These are phyloP conservation scores for Eristalis intricaria DNA, from an alignment of 2,888 invertebrate species.

Conservation along the genomic window DNA sequence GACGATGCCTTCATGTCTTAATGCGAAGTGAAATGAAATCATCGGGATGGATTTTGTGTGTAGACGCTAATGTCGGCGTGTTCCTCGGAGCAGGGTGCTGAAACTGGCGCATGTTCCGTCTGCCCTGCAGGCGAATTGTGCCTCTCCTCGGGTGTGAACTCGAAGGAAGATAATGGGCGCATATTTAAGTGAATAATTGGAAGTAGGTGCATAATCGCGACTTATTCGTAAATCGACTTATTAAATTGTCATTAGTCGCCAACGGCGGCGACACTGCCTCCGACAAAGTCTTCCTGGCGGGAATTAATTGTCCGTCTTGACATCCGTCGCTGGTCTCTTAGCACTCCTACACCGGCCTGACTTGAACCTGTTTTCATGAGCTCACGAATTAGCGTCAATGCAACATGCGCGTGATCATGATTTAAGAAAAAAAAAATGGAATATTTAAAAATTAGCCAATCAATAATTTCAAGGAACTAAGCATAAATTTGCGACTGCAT, in stretches of 20 bases:
- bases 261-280: neutral
- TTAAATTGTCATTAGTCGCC: constrained; percentile 23
- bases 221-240: neutral
- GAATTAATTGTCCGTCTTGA: neutral
- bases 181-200: constrained; percentile 24
- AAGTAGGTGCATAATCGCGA: neutral
- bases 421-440: no score
- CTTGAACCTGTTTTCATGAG: no score
- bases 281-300: neutral
- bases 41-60: constrained; percentile 37
- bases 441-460: no score
- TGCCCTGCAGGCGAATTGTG: constrained; percentile 20
- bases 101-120: constrained; percentile 40
- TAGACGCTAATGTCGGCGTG: neutral
- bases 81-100: constrained; percentile 28
- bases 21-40: constrained; percentile 64
- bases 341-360: neutral
- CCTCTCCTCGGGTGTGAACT: constrained; percentile 17
- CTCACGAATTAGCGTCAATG: no score
- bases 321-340: neutral
- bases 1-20: constrained; percentile 40
- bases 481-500: no score
- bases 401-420: no score
- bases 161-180: neutral
- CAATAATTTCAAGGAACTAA: no score